A percentile compares a stretch with the other conserved stretches of the same genome.
Conservation (phyloP, 2,797 vertebrate species). For the Tapirus indicus region DNA sequence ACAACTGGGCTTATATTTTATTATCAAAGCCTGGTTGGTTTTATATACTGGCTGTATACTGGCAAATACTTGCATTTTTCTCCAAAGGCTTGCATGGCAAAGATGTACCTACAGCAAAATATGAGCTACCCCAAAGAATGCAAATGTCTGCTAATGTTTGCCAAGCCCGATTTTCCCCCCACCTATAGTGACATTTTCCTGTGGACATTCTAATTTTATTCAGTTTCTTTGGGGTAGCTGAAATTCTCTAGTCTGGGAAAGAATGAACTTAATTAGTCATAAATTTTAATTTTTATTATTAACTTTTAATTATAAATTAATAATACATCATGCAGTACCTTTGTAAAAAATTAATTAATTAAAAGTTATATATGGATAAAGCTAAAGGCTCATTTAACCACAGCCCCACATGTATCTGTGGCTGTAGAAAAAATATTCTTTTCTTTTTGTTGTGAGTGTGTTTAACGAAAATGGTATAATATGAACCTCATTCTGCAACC, state of each 20-base stretch:
- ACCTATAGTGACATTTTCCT: not conserved
- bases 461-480: not conserved
- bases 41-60: not conserved
- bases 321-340: not conserved
- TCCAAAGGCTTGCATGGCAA: not conserved
- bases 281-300: not conserved
- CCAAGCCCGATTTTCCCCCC: not conserved
- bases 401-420: not conserved
- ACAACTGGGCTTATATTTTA: not conserved
- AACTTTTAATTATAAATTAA: not conserved
- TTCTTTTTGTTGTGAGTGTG: not conserved
- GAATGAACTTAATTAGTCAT: not conserved
- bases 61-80: not conserved
- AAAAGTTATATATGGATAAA: not conserved
- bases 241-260: slow-evolving; percentile 14
- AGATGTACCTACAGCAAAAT: not conserved
- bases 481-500: not conserved
- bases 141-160: not conserved
- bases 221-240: not conserved
- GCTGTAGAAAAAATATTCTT: not conserved
- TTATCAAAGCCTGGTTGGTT: not conserved
- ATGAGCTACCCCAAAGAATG: not conserved
- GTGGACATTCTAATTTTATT: not conserved
- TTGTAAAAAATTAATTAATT: not conserved
- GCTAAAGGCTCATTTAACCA: not conserved